phyloP scores from a whole-genome alignment of 2,113 vertebrate genomes.

The Oncorhynchus kisutch region DNA sequence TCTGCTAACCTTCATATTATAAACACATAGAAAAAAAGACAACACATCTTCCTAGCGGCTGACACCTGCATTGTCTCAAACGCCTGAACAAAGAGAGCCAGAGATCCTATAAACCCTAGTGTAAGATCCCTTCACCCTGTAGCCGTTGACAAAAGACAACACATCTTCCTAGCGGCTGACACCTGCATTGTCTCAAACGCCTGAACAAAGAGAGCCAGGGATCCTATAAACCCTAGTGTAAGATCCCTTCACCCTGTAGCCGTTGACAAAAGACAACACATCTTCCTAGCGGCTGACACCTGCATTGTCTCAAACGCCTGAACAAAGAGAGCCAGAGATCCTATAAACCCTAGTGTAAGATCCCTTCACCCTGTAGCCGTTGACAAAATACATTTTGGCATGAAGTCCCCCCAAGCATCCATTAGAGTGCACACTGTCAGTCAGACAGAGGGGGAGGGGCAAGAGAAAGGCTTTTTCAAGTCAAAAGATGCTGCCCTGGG shows the following conservation, averaged over 20 bases:
- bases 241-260: background rate
- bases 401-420: background rate
- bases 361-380: background rate
- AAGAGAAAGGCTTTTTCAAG: too few relatives aligned
- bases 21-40: background rate
- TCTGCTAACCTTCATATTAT: background rate
- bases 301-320: constrained; percentile 19
- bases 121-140: background rate
- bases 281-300: constrained; percentile 13
- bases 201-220: background rate
- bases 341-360: background rate
- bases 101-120: background rate
- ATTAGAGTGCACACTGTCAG: constrained; percentile 24
- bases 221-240: background rate
- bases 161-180: constrained; percentile 18
- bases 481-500: constrained; percentile 22
- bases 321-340: background rate
- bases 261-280: constrained; percentile 13
- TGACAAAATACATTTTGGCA: constrained; percentile 9
- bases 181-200: constrained; percentile 22
- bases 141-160: constrained; percentile 14
- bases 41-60: constrained; percentile 22
- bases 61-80: constrained; percentile 20
- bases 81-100: background rate
- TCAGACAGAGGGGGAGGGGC: too few relatives aligned